A percentile compares a stretch with the other conserved stretches of the same genome.
Evolutionary conservation across 2,797 vertebrate genomes (phyloP).

Genomic region (Phrynocephalus vlangalii): DNA sequence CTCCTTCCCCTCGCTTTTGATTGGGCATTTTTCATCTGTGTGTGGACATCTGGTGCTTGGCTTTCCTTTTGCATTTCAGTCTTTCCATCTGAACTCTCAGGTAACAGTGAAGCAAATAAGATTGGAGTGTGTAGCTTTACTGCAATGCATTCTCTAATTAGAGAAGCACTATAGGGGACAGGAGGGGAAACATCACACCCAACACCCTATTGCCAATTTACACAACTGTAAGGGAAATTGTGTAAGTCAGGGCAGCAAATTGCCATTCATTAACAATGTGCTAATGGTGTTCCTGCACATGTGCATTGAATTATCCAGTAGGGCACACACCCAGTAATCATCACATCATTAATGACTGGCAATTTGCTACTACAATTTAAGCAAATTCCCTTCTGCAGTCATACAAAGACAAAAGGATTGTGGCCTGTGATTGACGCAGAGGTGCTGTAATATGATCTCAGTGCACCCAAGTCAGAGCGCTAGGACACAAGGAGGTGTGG

Average conservation of each 20-base stretch:
- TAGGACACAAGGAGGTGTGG: neutral
- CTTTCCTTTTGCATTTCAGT: constrained; percentile 17
- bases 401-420: too few relatives aligned
- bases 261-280: too few relatives aligned
- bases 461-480: neutral
- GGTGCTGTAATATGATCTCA: neutral
- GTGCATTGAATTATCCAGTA: too few relatives aligned
- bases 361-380: too few relatives aligned
- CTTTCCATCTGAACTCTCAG: constrained; percentile 1
- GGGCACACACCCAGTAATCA: too few relatives aligned
- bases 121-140: neutral
- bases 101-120: neutral
- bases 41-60: neutral
- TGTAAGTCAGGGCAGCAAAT: too few relatives aligned
- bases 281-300: too few relatives aligned
- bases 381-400: too few relatives aligned
- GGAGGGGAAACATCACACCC: neutral
- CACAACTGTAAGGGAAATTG: too few relatives aligned
- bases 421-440: neutral
- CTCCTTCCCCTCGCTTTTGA: neutral
- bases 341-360: too few relatives aligned
- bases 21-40: neutral
- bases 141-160: neutral
- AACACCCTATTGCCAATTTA: too few relatives aligned
- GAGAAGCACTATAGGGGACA: constrained; percentile 2